These are phyloP conservation scores for Drosophila trichaetosa DNA, from an alignment of 2,888 invertebrate species.

Conservation along the genomic window DNA sequence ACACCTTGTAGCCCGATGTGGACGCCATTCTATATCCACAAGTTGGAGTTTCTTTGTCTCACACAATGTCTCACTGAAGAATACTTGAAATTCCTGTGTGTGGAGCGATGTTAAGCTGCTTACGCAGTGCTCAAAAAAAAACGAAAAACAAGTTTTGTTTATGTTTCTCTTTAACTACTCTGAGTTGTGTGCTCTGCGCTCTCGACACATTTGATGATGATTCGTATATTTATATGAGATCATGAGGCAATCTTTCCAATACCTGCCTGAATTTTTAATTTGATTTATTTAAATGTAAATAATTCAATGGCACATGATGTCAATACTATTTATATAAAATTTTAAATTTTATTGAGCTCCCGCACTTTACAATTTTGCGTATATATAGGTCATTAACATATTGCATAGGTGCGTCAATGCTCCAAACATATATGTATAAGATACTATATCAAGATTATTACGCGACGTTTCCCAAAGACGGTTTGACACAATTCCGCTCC, in stretches of 20 bases:
- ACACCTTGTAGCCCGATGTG: conserved; percentile 71
- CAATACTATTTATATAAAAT: conserved; percentile 26
- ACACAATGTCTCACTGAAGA: not conserved
- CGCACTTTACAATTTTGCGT: not conserved
- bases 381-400: conserved; percentile 23
- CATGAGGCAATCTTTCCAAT: conserved; percentile 22
- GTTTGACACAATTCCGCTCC: conserved; percentile 11
- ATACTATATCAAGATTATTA: conserved; percentile 5
- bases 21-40: conserved; percentile 64
- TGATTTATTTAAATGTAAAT: conserved; percentile 17
- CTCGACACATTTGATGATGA: conserved; percentile 7
- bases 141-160: conserved; percentile 31
- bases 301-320: conserved; percentile 22
- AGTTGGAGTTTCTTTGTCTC: not conserved
- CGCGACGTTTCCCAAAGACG: conserved; percentile 16
- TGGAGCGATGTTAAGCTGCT: conserved; percentile 10
- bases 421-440: conserved; percentile 13
- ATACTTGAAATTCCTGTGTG: conserved; percentile 17
- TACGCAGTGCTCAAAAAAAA: conserved; percentile 2
- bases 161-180: not conserved
- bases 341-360: conserved; percentile 7
- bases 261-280: conserved; percentile 10
- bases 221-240: conserved; percentile 37
- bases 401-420: conserved; percentile 27
- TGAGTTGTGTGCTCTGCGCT: conserved; percentile 8